phyloP scores from a whole-genome alignment of 2,888 invertebrate species.

The Sinelater perroti region DNA sequence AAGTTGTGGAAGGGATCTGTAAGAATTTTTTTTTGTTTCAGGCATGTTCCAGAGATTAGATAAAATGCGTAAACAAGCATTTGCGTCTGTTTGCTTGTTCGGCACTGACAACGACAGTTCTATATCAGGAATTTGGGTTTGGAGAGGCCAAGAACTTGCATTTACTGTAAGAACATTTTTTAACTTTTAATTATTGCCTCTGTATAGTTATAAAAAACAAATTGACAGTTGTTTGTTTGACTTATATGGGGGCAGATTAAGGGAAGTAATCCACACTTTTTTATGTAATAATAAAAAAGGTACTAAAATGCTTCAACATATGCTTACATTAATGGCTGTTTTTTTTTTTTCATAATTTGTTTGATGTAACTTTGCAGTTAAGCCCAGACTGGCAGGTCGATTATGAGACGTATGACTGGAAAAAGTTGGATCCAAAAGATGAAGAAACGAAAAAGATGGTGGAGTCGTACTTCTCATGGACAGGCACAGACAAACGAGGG shows the following conservation, averaged over 20 bases:
- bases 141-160: constrained; percentile 94
- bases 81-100: constrained; percentile 93
- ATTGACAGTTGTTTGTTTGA: constrained; percentile 6
- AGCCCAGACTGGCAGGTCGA: constrained; percentile 95
- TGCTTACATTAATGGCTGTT: background rate
- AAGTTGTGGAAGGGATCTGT: background rate
- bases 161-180: constrained; percentile 74
- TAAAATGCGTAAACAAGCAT: constrained; percentile 96
- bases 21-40: constrained; percentile 51
- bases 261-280: constrained; percentile 9
- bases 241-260: constrained; percentile 4
- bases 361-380: constrained; percentile 63
- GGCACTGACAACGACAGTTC: constrained; percentile 90
- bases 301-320: constrained; percentile 15
- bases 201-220: constrained; percentile 56
- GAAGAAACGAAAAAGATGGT: constrained; percentile 88
- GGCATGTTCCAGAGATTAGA: constrained; percentile 99
- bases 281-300: constrained; percentile 3
- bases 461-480: constrained; percentile 90
- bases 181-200: constrained; percentile 26
- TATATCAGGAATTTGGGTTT: constrained; percentile 98
- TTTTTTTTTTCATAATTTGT: background rate
- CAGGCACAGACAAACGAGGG: constrained; percentile 84
- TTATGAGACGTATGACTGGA: constrained; percentile 96
- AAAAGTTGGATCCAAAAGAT: constrained; percentile 83